Conservation (phyloP, 1,140 invertebrate genomes). For the Leptinotarsa texana region DNA sequence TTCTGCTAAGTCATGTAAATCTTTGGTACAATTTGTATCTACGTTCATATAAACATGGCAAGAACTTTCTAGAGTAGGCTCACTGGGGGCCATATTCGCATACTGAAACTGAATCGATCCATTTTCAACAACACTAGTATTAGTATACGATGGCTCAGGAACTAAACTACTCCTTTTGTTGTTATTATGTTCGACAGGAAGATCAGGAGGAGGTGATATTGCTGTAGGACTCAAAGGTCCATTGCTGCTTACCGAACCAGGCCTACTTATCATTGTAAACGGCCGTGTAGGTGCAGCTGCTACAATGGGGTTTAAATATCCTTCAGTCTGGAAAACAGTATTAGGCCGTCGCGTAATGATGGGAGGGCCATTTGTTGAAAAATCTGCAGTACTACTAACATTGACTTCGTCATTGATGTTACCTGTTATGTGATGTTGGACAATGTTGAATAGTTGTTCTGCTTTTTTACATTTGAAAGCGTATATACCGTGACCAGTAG, state of each 20-base stretch:
- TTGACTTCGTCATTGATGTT: conserved; percentile 32
- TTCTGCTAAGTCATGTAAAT: conserved; percentile 16
- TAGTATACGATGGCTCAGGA: conserved; percentile 43
- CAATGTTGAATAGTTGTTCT: conserved; percentile 85
- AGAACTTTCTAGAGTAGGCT: conserved; percentile 53
- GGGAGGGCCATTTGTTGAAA: conserved; percentile 43
- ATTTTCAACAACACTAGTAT: conserved; percentile 40
- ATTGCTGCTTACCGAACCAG: conserved; percentile 48
- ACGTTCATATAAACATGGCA: conserved; percentile 71
- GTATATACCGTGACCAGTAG: conserved; percentile 92
- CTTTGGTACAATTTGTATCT: conserved; percentile 53
- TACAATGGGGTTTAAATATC: conserved; percentile 48
- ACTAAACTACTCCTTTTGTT: conserved; percentile 49
- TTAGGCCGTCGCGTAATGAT: not conserved
- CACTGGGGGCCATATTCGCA: conserved; percentile 55
- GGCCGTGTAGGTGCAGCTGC: conserved; percentile 22
- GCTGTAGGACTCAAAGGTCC: conserved; percentile 49
- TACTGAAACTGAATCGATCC: conserved; percentile 50
- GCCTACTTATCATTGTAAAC: conserved; percentile 26
- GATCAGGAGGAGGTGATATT: conserved; percentile 40
- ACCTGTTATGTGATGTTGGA: conserved; percentile 77
- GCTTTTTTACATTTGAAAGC: conserved; percentile 91
- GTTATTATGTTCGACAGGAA: conserved; percentile 55
- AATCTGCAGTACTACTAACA: conserved; percentile 38
- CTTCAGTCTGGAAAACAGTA: conserved; percentile 36